Conservation (phyloP, 2,888 invertebrate genomes). For the Apantesis nais region DNA sequence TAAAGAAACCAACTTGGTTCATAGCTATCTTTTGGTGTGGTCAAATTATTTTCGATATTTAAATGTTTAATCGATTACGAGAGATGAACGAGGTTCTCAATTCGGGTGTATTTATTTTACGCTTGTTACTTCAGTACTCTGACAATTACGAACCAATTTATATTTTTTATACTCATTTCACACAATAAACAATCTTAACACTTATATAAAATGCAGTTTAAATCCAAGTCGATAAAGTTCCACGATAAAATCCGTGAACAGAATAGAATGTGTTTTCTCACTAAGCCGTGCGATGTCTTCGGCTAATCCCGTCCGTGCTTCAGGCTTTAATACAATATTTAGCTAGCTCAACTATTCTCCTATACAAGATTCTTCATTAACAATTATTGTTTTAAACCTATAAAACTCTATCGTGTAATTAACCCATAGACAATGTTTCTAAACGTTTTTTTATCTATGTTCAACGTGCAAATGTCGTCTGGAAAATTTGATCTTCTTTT, state of each 20-base stretch:
- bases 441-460: background rate
- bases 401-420: background rate
- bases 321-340: constrained; percentile 46
- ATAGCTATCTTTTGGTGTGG: too few relatives aligned
- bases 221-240: constrained; percentile 33
- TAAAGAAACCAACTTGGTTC: too few relatives aligned
- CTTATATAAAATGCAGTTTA: constrained; percentile 27
- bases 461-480: too few relatives aligned
- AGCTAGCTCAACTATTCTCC: constrained; percentile 20
- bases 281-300: constrained; percentile 50
- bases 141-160: too few relatives aligned
- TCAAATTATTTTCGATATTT: too few relatives aligned
- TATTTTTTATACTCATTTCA: too few relatives aligned
- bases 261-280: constrained; percentile 43
- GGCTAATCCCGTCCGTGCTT: constrained; percentile 52
- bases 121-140: too few relatives aligned
- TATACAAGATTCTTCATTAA: constrained; percentile 1
- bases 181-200: constrained; percentile 24
- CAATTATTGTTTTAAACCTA: background rate
- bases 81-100: too few relatives aligned
- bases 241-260: constrained; percentile 36
- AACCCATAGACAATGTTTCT: background rate
- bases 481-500: too few relatives aligned
- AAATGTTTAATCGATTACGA: too few relatives aligned
- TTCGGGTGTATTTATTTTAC: too few relatives aligned